Conservation (phyloP, 2,113 vertebrate species). For the Leptosomus discolor region DNA sequence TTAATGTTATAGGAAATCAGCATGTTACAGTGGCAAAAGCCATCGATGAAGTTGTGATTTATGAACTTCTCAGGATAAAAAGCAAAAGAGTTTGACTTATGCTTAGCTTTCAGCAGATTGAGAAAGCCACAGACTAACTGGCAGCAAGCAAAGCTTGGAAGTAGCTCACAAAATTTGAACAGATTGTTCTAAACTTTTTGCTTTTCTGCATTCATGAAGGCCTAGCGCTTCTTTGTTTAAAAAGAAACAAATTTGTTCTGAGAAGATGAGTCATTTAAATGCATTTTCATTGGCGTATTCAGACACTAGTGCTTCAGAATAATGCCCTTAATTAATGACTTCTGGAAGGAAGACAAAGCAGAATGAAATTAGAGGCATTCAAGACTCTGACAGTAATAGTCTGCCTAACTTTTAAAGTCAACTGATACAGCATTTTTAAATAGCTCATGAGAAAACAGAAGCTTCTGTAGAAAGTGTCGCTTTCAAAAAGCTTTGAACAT, state of each 20-base stretch:
- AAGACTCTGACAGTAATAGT: neutral
- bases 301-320: constrained; percentile 4
- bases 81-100: neutral
- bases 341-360: constrained; percentile 9
- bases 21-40: neutral
- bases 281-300: neutral
- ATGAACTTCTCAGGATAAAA: neutral
- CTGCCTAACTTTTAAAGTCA: neutral
- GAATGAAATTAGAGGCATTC: neutral
- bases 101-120: neutral
- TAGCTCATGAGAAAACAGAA: neutral
- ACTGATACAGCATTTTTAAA: neutral
- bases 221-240: neutral
- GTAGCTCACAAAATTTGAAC: constrained; percentile 24
- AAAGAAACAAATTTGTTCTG: constrained; percentile 23
- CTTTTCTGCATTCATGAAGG: neutral
- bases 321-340: constrained; percentile 20
- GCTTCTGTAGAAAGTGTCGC: neutral
- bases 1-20: neutral
- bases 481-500: neutral
- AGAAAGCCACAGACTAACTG: neutral
- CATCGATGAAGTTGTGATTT: neutral
- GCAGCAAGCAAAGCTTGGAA: neutral
- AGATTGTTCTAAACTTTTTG: constrained; percentile 5
- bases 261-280: constrained; percentile 12